Conservation (phyloP, 2,797 vertebrate species). For the Ataeniobius toweri region DNA sequence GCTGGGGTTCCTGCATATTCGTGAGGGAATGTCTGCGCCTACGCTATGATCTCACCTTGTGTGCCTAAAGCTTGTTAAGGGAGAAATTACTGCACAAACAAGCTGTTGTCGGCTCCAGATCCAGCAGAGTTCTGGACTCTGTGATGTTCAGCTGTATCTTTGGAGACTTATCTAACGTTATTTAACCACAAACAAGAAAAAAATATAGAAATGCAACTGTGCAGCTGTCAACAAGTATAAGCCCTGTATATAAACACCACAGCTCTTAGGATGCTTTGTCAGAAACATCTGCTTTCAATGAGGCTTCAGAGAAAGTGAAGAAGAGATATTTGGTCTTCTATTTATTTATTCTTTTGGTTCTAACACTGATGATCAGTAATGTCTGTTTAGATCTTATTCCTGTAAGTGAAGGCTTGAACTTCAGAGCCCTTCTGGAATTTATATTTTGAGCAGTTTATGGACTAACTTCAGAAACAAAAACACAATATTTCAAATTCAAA, state of each 20-base stretch:
- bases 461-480: constrained; percentile 35
- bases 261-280: constrained; percentile 37
- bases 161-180: constrained; percentile 45
- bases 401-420: constrained; percentile 59
- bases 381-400: constrained; percentile 56
- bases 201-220: constrained; percentile 37
- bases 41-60: constrained; percentile 82
- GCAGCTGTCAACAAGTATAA: constrained; percentile 37
- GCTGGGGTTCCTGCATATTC: constrained; percentile 35
- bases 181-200: constrained; percentile 31
- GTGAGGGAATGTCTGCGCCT: constrained; percentile 49
- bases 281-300: constrained; percentile 69
- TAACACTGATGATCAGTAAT: constrained; percentile 54
- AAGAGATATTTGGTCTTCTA: constrained; percentile 44
- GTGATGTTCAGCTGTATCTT: constrained; percentile 46
- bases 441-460: constrained; percentile 40
- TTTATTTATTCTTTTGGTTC: constrained; percentile 34
- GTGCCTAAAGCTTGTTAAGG: constrained; percentile 82
- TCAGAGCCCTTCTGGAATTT: constrained; percentile 53
- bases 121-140: constrained; percentile 30
- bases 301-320: constrained; percentile 47
- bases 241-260: constrained; percentile 30
- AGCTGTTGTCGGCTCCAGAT: constrained; percentile 63
- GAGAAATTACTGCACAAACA: constrained; percentile 76
- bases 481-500: constrained; percentile 42